These are phyloP conservation scores for Acrobasis repandana DNA, from an alignment of 2,888 invertebrate species.

Conservation along the genomic window DNA sequence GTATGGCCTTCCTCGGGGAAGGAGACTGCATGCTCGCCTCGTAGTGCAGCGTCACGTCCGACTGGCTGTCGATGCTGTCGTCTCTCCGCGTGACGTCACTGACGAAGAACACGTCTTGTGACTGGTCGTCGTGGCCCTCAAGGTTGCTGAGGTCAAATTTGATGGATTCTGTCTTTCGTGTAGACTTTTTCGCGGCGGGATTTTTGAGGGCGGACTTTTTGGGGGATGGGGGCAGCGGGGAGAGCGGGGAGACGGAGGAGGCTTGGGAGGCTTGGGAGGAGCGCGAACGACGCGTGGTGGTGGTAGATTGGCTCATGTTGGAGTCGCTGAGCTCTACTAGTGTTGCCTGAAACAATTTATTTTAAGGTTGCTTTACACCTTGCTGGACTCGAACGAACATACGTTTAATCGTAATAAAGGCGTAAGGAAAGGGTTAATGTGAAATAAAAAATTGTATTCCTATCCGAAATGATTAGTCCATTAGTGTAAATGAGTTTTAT, in stretches of 20 bases:
- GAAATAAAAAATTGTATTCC: no score
- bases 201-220: constrained; percentile 67
- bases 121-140: constrained; percentile 36
- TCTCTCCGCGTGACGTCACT: constrained; percentile 31
- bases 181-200: constrained; percentile 43
- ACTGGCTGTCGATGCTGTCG: constrained; percentile 24
- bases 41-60: constrained; percentile 50
- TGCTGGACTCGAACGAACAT: neutral
- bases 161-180: constrained; percentile 65
- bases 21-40: constrained; percentile 45
- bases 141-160: constrained; percentile 73
- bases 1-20: constrained; percentile 50
- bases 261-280: constrained; percentile 27
- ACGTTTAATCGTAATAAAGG: no score
- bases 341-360: constrained; percentile 39
- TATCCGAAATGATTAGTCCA: no score
- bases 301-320: neutral
- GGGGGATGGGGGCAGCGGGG: constrained; percentile 43
- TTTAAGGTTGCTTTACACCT: neutral
- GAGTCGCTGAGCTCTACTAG: constrained; percentile 51
- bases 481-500: no score
- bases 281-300: neutral
- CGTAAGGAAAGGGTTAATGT: no score
- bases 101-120: constrained; percentile 35
- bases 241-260: constrained; percentile 32